Percentiles rank a stretch among this genome's conserved stretches.
Conservation (phyloP, 37 sponge, comb jelly and placozoan genomes). For the Beroe forskalii region DNA sequence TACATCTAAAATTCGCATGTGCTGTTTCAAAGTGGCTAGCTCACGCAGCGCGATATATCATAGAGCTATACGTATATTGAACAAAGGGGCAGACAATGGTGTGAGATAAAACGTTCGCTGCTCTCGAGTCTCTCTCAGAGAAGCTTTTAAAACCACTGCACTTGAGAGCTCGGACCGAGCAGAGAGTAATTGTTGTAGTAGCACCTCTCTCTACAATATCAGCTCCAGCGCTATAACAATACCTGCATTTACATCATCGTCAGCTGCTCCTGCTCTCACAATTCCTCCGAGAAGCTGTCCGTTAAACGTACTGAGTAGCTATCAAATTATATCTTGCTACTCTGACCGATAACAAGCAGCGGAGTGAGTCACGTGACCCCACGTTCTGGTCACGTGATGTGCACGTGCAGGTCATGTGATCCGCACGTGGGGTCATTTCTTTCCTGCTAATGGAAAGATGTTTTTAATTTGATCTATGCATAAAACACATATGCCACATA, state of each 20-base stretch:
- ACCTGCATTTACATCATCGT: slow-evolving; percentile 15
- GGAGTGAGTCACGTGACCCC: neutral
- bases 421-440: neutral
- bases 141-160: too few relatives aligned
- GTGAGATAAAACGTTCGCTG: neutral
- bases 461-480: slow-evolving; percentile 33
- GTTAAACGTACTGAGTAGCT: neutral
- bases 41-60: too few relatives aligned
- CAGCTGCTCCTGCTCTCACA: neutral
- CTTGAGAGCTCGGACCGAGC: too few relatives aligned
- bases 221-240: neutral
- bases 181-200: neutral
- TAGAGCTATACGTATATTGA: too few relatives aligned
- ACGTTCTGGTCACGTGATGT: neutral
- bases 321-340: slow-evolving; percentile 55
- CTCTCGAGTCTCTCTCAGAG: too few relatives aligned
- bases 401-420: neutral
- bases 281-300: slow-evolving; percentile 39
- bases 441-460: neutral
- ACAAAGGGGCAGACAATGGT: slow-evolving; percentile 9
- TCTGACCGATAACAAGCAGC: slow-evolving; percentile 48
- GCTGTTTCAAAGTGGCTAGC: slow-evolving; percentile 13
- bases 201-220: neutral
- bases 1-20: slow-evolving; percentile 51
- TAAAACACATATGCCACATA: neutral